Base-by-base conservation (phyloP, 2,888 invertebrate species). In the Dryadula phaetusa region DNA sequence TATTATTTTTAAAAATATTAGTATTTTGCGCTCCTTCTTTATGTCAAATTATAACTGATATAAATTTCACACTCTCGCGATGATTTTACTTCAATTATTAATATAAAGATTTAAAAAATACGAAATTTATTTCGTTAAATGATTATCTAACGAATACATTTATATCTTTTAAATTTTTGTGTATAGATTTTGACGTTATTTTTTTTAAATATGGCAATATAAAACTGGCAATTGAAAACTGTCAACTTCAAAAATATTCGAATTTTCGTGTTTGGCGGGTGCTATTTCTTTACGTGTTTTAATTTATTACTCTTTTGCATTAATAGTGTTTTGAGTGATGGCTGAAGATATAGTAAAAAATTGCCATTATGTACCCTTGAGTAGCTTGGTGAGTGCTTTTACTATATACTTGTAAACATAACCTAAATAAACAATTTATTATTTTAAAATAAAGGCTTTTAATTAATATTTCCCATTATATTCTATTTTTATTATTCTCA, bases 311-410 rank as follows among this genome's bases (percentile, higher is more conserved):
- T 44, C n/a, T 18, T 1, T 20, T 12, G 7, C 6, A 22, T 22
- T 12, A 1, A 3, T 22, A 12, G 12, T 10, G 22, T 1, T 46
- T 12, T n/a, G 66, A 69, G 73, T 74, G 71, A 70, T 56, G 34
- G 70, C 75, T 67, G 70, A 79, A 66, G 77, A 79, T 53, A 71
- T 82, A 12, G 71, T 74, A 60, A 28, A 52, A 52, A 79, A 84
- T 61, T 80, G 80, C 61, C 75, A 77, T 32, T 83, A 79, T 67
- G 68, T 89, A 14, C 90, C 90, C 0, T 75, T 80, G 70, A 79
- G 77, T 49, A 82, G 82, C 25, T 81, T 91, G 82, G 90, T 91
- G 75, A 86, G 80, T 86, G 73, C 47, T 7, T 32, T 62, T 6
- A 46, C 6, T 49, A 40, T 44, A 20, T 44, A 42, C 28, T 20